phyloP scores from a whole-genome alignment of 2,888 invertebrate species.

The Erpobdella octoculata region DNA sequence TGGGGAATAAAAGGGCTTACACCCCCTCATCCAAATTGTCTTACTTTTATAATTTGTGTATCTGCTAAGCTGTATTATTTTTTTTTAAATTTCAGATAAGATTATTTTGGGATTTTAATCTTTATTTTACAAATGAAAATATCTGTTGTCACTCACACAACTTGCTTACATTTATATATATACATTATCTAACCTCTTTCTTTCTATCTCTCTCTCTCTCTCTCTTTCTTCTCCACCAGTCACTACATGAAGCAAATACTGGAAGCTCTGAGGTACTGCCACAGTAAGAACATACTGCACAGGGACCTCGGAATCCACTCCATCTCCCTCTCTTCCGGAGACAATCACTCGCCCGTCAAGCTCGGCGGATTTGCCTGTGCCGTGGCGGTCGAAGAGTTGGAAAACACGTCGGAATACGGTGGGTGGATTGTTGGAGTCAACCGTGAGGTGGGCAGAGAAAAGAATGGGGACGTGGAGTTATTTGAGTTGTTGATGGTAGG shows the following conservation, averaged over 20 bases:
- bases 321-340: constrained; percentile 84
- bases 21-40: too few species aligned
- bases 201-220: too few species aligned
- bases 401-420: constrained; percentile 13
- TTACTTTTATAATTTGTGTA: too few species aligned
- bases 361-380: constrained; percentile 94
- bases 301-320: constrained; percentile 94
- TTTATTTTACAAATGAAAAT: too few species aligned
- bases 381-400: constrained; percentile 59
- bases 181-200: too few species aligned
- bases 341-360: constrained; percentile 96
- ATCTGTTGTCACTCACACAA: too few species aligned
- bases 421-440: too few species aligned
- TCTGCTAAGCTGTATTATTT: too few species aligned
- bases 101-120: too few species aligned
- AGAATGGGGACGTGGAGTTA: not conserved
- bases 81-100: too few species aligned
- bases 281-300: constrained; percentile 85
- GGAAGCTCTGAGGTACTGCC: constrained; percentile 91
- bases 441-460: not conserved
- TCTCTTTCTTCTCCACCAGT: not conserved
- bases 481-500: not conserved
- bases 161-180: too few species aligned
- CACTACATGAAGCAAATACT: constrained; percentile 95
- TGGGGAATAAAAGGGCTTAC: too few species aligned